phyloP scores from a whole-genome alignment of 2,113 vertebrate species.

The Procavia capensis region DNA sequence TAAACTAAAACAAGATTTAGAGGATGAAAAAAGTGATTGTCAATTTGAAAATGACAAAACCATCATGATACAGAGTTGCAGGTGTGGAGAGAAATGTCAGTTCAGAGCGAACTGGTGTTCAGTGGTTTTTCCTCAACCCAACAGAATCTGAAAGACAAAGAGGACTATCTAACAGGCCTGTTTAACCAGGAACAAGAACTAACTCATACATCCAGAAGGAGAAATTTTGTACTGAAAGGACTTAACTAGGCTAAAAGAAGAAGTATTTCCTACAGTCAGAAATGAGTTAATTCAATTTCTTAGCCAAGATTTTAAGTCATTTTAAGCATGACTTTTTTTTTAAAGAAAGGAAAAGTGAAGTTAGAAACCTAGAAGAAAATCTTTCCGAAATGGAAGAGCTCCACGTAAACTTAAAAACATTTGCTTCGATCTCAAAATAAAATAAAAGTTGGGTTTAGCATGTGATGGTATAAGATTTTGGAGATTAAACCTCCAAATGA shows the following conservation, averaged over 20 bases:
- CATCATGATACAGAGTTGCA: slow-evolving; percentile 87
- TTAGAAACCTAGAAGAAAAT: slow-evolving; percentile 85
- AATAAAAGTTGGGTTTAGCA: slow-evolving; percentile 85
- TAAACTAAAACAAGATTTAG: slow-evolving; percentile 85
- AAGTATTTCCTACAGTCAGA: slow-evolving; percentile 76
- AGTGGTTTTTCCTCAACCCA: slow-evolving; percentile 91
- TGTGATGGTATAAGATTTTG: slow-evolving; percentile 80
- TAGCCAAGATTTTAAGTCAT: slow-evolving; percentile 60
- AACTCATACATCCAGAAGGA: slow-evolving; percentile 84
- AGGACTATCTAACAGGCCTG: slow-evolving; percentile 88
- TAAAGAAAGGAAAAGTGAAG: slow-evolving; percentile 85
- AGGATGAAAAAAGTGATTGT: slow-evolving; percentile 79
- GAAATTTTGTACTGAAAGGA: slow-evolving; percentile 83
- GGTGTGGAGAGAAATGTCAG: slow-evolving; percentile 87
- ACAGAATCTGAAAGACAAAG: slow-evolving; percentile 87
- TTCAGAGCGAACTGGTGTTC: slow-evolving; percentile 88
- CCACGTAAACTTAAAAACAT: slow-evolving; percentile 86
- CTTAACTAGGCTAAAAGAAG: slow-evolving; percentile 86
- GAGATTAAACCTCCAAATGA: slow-evolving; percentile 93
- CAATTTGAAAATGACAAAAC: slow-evolving; percentile 82
- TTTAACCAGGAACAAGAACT: slow-evolving; percentile 84
- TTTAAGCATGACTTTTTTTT: slow-evolving; percentile 73
- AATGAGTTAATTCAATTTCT: slow-evolving; percentile 69
- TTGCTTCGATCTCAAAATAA: slow-evolving; percentile 90
- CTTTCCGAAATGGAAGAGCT: slow-evolving; percentile 85